Percentiles rank a stretch among this genome's conserved stretches.
Conservation (phyloP, 2,113 vertebrate species). For the Pangasianodon hypophthalmus region DNA sequence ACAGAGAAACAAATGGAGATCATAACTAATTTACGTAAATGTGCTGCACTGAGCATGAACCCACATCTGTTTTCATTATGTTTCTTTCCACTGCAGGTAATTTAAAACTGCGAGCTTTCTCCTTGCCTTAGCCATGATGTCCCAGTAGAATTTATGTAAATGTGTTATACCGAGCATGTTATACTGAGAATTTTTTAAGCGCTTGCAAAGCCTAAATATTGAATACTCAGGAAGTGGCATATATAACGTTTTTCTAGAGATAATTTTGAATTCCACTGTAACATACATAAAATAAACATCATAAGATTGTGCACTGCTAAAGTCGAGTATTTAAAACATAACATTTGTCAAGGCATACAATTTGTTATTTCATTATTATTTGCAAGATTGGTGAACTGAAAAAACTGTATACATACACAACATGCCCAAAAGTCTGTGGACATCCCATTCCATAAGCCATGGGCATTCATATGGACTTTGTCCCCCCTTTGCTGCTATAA, state of each 20-base stretch:
- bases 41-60: not conserved
- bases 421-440: not conserved
- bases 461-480: not conserved
- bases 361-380: not conserved
- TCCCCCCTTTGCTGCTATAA: not conserved
- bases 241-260: not conserved
- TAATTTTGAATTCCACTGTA: not conserved
- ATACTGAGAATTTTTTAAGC: too few relatives aligned
- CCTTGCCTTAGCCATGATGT: not conserved
- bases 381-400: not conserved
- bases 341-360: not conserved
- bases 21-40: not conserved
- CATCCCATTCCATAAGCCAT: not conserved
- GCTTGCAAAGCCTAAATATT: not conserved
- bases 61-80: not conserved
- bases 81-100: not conserved
- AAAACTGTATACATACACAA: not conserved
- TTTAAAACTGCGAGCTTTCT: not conserved
- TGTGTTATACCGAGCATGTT: not conserved
- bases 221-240: not conserved
- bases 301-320: not conserved
- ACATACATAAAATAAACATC: not conserved
- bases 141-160: not conserved
- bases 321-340: not conserved
- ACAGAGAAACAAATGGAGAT: not conserved